Conservation (phyloP, 2,113 vertebrate species). For the Solenodon paradoxus region DNA sequence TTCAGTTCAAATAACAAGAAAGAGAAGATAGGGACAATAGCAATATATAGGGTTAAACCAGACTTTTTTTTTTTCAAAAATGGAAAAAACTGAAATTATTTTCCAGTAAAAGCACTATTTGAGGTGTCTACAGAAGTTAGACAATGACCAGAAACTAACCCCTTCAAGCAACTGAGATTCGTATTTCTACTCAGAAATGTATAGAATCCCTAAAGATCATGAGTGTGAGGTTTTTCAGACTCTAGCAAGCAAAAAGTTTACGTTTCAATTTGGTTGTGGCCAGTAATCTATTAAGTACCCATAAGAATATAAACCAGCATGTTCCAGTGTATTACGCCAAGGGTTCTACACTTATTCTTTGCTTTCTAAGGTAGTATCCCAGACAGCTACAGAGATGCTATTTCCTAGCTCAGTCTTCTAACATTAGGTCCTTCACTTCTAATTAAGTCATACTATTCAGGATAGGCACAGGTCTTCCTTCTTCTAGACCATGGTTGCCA, state of each 20-base stretch:
- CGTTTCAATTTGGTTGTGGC: not conserved
- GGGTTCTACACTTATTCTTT: not conserved
- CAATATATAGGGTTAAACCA: not conserved
- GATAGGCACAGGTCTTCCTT: not conserved
- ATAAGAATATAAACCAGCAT: not conserved
- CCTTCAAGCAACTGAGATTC: not conserved
- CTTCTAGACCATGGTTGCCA: not conserved
- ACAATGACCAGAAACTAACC: not conserved
- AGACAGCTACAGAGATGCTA: not conserved
- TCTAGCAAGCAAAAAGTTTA: not conserved
- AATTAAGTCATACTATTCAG: not conserved
- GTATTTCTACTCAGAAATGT: not conserved
- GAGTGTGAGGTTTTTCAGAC: not conserved
- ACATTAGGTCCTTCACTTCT: not conserved
- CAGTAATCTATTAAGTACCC: not conserved
- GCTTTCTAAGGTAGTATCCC: not conserved
- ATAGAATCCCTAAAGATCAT: not conserved
- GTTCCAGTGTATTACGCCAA: not conserved
- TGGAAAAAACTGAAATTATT: not conserved
- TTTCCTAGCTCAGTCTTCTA: not conserved
- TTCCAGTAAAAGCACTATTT: not conserved
- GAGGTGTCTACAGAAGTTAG: not conserved
- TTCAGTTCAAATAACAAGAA: not conserved
- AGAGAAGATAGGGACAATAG: not conserved
- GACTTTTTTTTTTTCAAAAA: not conserved